A percentile compares a stretch with the other conserved stretches of the same genome.
Conservation (phyloP, 2,888 invertebrate genomes). For the Metalampra italica region DNA sequence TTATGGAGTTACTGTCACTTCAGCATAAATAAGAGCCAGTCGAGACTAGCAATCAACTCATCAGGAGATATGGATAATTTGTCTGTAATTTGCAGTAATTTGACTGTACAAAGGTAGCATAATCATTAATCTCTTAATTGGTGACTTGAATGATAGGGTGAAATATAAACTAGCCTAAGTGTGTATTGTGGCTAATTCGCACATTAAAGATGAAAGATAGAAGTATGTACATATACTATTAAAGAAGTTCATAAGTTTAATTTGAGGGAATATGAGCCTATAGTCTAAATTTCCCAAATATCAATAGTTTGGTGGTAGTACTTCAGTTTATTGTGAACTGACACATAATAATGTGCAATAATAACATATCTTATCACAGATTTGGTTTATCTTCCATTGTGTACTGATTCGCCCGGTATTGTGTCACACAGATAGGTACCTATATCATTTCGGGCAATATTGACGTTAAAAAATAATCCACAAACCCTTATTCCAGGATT, state of each 20-base stretch:
- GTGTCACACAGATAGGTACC: not conserved
- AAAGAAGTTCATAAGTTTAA: too few species aligned
- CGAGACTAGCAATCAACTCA: too few species aligned
- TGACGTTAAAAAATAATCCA: not conserved
- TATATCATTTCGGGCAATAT: not conserved
- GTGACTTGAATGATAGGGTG: conserved; percentile 86
- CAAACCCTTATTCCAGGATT: conserved; percentile 52
- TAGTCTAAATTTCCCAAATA: too few species aligned
- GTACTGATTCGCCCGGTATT: too few species aligned
- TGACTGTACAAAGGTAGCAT: conserved; percentile 90
- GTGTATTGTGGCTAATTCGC: too few species aligned
- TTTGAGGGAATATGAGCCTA: too few species aligned
- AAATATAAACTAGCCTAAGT: conserved; percentile 80
- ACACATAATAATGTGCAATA: not conserved
- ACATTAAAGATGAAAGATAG: too few species aligned
- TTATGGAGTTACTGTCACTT: too few species aligned
- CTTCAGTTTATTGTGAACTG: not conserved
- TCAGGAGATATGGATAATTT: too few species aligned
- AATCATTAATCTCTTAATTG: conserved; percentile 88
- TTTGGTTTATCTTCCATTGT: conserved; percentile 8
- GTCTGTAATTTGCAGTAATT: conserved; percentile 87
- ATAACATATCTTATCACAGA: conserved; percentile 7
- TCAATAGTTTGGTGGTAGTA: not conserved
- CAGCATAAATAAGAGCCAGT: too few species aligned
- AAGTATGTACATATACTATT: too few species aligned